Base-by-base conservation (phyloP, 2,113 vertebrate genomes). In the Ptilonorhynchus violaceus region DNA sequence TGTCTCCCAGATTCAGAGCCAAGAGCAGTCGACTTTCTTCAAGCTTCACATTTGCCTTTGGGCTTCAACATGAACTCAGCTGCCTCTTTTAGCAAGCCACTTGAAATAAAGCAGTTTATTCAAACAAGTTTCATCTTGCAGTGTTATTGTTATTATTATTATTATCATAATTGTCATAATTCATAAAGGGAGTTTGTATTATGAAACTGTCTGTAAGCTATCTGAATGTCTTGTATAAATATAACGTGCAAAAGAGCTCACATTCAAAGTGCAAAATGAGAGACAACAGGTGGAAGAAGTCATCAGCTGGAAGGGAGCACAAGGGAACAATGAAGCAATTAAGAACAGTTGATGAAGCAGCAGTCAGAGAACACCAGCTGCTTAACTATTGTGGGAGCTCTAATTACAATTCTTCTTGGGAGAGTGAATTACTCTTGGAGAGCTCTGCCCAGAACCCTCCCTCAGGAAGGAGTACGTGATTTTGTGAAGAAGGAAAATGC, bases 331-430 rank as follows among this genome's bases (percentile, higher is more conserved):
- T 94, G 95, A 95, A 95, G 73, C 92, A 93, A 95, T 96, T 97
- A 94, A 0, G 1, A 96, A 92, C 88, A 88, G 92, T 94, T 96
- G 93, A 96, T 27, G 31, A 96, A 96, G 96, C 93, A 96, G 96
- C 96, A 96, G 92, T 91, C 93, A 93, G 88, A 94, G 96, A 94
- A 96, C 93, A 94, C 96, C 96, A 97, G 96, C 93, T 95, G 95
- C 90, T 95, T 94, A 95, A 96, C 92, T 96, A 95, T 93, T 94
- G 90, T 81, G 88, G 79, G 83, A 96, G 88, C 86, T 88, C 95
- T 97, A 96, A 96, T 96, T 96, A 94, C 88, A 90, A 86, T 94
- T 92, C 72, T 95, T 97, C 90, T 90, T 93, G 66, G 79, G 64
- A 88, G 28, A 87, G 79, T 64, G 88, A 96, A 93, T 95, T 96